Base-by-base conservation (phyloP, 2,888 invertebrate genomes). In the Drosophila flavopinicola region DNA sequence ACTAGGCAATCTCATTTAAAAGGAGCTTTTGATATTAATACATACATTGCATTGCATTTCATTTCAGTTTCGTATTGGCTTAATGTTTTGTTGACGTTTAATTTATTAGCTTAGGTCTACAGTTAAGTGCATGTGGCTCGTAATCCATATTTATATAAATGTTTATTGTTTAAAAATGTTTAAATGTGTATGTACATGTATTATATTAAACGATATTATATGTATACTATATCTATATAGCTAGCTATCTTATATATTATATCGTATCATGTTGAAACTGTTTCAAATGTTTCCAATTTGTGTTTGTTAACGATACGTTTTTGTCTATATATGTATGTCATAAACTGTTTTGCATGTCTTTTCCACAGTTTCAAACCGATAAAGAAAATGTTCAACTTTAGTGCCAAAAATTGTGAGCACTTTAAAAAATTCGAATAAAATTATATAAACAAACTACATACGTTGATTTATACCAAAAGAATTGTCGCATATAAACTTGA, bases 1-100 rank as follows among this genome's bases (percentile, higher is more conserved):
- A 45, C 24, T 54, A 67, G 60, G 78, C 44, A 82, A 78, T 82
- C 78, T 78, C 82, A 78, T 61, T 58, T 37, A 59, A 58, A 60
- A 30, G 60, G 51, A 71, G 61, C 78, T 77, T 69, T 64, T 60
- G 54, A 80, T 54, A 64, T 61, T 59, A 66, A 51, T 45, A n/a
- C n/a, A n/a, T n/a, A 64, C 30, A 53, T 29, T 64, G 71, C 71
- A 75, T 66, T 75, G n/a, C n/a, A n/a, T n/a, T n/a, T n/a, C n/a
- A n/a, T n/a, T n/a, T 76, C 39, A 37, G 20, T 17, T 33, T 52
- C 48, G 69, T 52, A 59, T 57, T 63, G 59, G 37, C 41, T 66
- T 45, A 47, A 70, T 60, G 56, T 59, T 65, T 57, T 71, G 71
- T 71, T 71, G 57, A 71, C 49, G 53, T 64, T 59, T 60, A 52